These are phyloP conservation scores for Patella pellucida DNA, from an alignment of 2,888 invertebrate species.

Conservation along the genomic window DNA sequence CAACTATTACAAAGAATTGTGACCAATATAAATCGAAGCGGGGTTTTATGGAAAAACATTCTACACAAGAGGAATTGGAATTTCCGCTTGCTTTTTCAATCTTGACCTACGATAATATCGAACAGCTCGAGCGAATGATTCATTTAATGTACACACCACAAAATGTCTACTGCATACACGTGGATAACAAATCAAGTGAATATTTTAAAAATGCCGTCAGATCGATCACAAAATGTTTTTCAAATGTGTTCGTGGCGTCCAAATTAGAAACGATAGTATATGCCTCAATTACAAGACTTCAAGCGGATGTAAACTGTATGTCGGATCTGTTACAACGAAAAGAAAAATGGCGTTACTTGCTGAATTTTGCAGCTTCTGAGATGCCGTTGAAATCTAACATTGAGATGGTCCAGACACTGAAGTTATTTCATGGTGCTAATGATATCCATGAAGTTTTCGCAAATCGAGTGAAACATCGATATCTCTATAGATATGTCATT, in stretches of 20 bases:
- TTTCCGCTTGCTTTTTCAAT: conserved; percentile 66
- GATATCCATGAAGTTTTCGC: conserved; percentile 50
- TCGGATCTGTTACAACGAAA: conserved; percentile 38
- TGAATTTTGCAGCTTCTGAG: conserved; percentile 60
- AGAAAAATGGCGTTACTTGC: conserved; percentile 56
- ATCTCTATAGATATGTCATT: conserved; percentile 16
- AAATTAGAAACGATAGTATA: conserved; percentile 52
- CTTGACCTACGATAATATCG: conserved; percentile 54
- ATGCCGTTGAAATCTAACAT: conserved; percentile 60
- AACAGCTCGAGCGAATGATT: conserved; percentile 62
- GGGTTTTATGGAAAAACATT: not conserved
- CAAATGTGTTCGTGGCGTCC: conserved; percentile 63
- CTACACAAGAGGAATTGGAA: conserved; percentile 38
- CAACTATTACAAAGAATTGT: not conserved
- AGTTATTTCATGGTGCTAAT: conserved; percentile 54
- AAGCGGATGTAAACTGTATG: conserved; percentile 60
- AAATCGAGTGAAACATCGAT: conserved; percentile 23
- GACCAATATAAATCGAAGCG: not conserved
- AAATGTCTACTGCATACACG: conserved; percentile 68
- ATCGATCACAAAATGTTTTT: conserved; percentile 53
- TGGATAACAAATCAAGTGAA: conserved; percentile 54
- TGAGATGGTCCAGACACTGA: conserved; percentile 58
- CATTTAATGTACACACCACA: conserved; percentile 64
- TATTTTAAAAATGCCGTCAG: conserved; percentile 41
- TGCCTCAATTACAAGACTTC: conserved; percentile 47